Conservation (phyloP, 1,140 invertebrate genomes). For the Melitaea cinxia region DNA sequence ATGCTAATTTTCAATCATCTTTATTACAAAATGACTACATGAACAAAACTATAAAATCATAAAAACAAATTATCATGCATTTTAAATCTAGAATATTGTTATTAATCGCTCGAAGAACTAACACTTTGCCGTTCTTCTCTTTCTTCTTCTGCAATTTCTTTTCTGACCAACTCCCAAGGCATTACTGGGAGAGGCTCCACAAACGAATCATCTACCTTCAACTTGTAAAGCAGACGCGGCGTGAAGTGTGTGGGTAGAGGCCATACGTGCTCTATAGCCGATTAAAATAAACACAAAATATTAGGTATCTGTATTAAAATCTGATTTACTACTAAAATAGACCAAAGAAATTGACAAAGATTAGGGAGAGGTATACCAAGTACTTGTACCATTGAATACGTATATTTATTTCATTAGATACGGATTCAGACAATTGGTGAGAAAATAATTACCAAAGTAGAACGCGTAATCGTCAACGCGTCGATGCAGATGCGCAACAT, state of each 20-base stretch:
- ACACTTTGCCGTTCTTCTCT: slow-evolving; percentile 49
- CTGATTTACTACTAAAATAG: background rate
- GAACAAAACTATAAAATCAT: background rate
- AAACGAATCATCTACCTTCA: slow-evolving; percentile 73
- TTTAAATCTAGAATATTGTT: no score
- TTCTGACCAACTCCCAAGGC: slow-evolving; percentile 69
- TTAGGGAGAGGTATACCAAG: no score
- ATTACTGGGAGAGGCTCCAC: slow-evolving; percentile 73
- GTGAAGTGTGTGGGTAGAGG: slow-evolving; percentile 70
- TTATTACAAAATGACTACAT: slow-evolving; percentile 3
- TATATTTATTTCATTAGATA: background rate
- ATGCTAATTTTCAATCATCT: background rate
- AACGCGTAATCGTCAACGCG: slow-evolving; percentile 71
- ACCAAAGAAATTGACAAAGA: background rate
- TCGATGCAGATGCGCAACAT: slow-evolving; percentile 56
- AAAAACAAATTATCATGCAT: background rate
- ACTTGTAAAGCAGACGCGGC: slow-evolving; percentile 64
- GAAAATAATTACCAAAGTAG: slow-evolving; percentile 65
- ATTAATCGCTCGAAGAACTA: slow-evolving; percentile 54
- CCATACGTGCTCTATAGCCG: slow-evolving; percentile 70
- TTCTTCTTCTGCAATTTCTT: slow-evolving; percentile 61
- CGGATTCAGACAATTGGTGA: background rate
- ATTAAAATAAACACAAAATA: slow-evolving; percentile 6
- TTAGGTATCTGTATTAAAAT: no score
- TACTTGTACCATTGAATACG: no score